Evolutionary conservation across 2,113 vertebrate species (phyloP), one percentile per base, ranked within the genome.

Genomic region (Trochalopteron elliotii): DNA sequence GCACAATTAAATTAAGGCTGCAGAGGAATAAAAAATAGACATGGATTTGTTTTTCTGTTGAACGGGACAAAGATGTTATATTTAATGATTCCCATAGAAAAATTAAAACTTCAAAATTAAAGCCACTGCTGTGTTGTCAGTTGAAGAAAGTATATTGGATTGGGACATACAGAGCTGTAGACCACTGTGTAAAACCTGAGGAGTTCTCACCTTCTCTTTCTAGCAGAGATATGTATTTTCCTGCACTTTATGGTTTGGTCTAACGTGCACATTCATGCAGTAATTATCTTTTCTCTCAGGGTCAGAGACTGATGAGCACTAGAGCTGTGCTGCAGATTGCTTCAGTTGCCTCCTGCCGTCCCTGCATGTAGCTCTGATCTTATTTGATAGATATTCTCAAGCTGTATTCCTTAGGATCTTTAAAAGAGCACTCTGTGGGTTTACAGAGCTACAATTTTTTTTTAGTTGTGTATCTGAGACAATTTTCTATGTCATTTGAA

Each of bases 311-410:
- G 21, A 56, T 75, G 74, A 84, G 44, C 57, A 50, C 25, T 47
- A 72, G 69, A 67, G 74, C 61, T 94, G 93, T 86, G 80, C 65
- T 90, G 57, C 77, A 96, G 87, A 93, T 95, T 92, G 91, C 61
- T 94, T 95, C 61, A 79, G 78, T 87, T 89, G 65, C 77, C 65
- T 96, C 89, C 94, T 67, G 89, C 80, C 89, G 87, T 92, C 72
- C 42, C 74, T 0, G 0, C 49, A 10, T 65, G 44, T 53, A 82
- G 56, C 65, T 82, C 83, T 93, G 81, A 69, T 93, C 69, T 93
- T 91, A 64, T 31, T 53, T 72, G 61, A 76, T 23, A 78, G 55
- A 76, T 76, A 72, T 22, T 91, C 53, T 93, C 94, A 89, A 95
- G 69, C 93, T 94, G 61, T 45, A 57, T 83, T 89, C 70, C 84